phyloP scores from a whole-genome alignment of 2,113 vertebrate species.

The Nycticebus coucang region DNA sequence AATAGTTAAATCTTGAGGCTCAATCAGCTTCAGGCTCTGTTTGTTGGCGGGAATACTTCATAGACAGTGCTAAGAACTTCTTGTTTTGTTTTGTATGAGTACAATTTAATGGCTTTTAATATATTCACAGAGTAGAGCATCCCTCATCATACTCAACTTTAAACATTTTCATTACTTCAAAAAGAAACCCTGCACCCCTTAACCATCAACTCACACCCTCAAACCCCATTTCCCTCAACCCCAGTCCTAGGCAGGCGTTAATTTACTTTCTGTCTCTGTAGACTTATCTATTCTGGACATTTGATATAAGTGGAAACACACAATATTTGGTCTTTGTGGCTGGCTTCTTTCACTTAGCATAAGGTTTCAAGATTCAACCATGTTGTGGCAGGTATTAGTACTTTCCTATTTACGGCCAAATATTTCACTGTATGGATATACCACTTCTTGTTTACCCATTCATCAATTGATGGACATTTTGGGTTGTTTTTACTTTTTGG shows the following conservation, averaged over 20 bases:
- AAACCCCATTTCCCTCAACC: background rate
- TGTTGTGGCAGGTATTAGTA: background rate
- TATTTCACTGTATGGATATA: background rate
- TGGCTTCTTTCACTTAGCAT: background rate
- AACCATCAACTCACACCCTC: background rate
- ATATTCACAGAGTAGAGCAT: background rate
- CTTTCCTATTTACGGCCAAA: background rate
- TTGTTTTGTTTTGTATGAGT: background rate
- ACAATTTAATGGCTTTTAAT: background rate
- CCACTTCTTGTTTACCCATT: background rate
- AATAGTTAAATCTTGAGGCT: background rate
- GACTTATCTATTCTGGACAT: background rate
- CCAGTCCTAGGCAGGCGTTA: background rate
- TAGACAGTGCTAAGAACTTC: background rate
- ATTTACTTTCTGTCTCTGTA: background rate
- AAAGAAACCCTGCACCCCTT: background rate
- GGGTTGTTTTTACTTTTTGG: background rate
- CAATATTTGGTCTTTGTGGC: background rate
- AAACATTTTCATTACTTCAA: background rate
- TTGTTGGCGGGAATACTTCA: background rate
- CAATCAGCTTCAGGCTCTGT: background rate
- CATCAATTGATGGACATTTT: background rate
- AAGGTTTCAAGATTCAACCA: background rate
- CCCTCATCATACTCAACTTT: background rate
- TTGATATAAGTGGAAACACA: background rate